Conservation (phyloP, 1,140 invertebrate species). For the Chrysomallon squamiferum region DNA sequence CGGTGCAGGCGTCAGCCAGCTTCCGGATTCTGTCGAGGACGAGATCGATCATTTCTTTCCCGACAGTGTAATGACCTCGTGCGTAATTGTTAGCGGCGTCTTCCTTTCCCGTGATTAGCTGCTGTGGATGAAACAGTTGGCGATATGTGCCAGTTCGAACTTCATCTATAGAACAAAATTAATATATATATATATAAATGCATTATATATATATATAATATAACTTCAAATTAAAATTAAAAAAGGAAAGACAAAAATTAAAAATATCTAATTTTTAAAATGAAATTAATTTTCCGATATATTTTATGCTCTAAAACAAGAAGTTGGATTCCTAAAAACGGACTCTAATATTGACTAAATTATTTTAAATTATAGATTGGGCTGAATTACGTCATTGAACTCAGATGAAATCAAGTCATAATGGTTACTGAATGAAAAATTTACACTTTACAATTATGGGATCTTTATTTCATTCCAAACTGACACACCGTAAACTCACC, state of each 20-base stretch:
- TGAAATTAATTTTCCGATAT: not conserved
- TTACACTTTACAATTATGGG: no score
- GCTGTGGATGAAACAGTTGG: conserved; percentile 26
- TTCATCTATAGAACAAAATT: conserved; percentile 60
- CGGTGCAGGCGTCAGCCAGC: conserved; percentile 3
- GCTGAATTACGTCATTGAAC: no score
- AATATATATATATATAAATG: not conserved
- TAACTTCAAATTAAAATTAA: not conserved
- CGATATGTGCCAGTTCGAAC: conserved; percentile 65
- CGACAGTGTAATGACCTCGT: conserved; percentile 5
- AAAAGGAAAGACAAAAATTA: not conserved
- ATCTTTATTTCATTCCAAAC: no score
- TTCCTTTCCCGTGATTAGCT: conserved; percentile 61
- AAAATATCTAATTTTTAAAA: not conserved
- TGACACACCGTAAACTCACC: no score
- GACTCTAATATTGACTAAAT: no score
- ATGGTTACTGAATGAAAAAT: no score
- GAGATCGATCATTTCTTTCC: conserved; percentile 2
- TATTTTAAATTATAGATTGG: no score
- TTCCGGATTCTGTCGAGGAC: conserved; percentile 5
- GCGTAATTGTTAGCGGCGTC: conserved; percentile 9
- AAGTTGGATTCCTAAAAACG: no score
- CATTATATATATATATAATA: no score
- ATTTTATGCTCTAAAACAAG: no score
- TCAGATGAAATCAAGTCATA: no score